Conservation (phyloP, 2,888 invertebrate genomes). For the Dolichomitus sp. region DNA sequence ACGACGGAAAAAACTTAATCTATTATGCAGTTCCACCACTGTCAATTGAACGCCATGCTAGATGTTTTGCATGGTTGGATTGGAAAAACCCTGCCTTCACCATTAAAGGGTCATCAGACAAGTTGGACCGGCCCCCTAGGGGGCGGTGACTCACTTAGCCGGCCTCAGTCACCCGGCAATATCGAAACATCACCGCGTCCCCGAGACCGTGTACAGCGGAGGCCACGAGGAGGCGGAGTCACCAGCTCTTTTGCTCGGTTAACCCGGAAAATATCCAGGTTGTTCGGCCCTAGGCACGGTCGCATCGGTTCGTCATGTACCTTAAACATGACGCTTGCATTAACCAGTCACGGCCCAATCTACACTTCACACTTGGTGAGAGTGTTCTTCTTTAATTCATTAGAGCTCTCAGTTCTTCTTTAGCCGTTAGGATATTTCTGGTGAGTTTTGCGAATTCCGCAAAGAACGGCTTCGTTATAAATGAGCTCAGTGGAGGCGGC, state of each 20-base stretch:
- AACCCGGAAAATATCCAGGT: neutral
- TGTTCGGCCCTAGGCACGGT: neutral
- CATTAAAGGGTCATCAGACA: conserved; percentile 2
- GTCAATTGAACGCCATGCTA: neutral
- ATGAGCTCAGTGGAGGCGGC: neutral
- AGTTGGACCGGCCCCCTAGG: conserved; percentile 2
- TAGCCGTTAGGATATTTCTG: neutral
- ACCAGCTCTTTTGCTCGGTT: neutral
- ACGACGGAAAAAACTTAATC: neutral
- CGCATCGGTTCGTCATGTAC: neutral
- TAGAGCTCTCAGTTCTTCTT: neutral
- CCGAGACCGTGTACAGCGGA: neutral
- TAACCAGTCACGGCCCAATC: neutral
- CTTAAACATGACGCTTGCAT: neutral
- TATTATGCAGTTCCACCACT: neutral
- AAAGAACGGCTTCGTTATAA: neutral
- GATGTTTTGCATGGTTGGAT: neutral
- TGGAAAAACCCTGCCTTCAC: conserved; percentile 6
- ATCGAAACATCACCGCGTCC: neutral
- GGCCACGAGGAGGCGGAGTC: conserved; percentile 9
- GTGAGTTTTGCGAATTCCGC: neutral
- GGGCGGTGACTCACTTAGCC: conserved; percentile 7
- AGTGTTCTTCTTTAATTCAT: neutral
- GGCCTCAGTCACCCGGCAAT: neutral
- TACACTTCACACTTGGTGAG: neutral